Evolutionary conservation across 2,113 vertebrate species (phyloP), one percentile per base, ranked within the genome.

Genomic region (Carassius carassius): DNA sequence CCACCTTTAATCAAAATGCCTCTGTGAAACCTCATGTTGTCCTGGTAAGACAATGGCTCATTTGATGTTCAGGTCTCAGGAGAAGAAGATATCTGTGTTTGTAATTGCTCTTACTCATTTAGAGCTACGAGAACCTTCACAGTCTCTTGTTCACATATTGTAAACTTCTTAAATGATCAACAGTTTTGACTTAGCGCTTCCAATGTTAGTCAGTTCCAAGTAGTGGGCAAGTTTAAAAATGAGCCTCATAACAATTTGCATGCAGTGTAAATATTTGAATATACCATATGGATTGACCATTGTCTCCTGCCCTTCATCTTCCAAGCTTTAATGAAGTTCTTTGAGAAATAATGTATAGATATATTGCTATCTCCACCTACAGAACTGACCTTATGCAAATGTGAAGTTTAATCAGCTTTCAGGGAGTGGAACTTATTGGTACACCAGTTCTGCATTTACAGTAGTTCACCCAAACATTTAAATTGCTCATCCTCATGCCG

Each of bases 121-220:
- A 51, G 49, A 51, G 49, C 23, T 32, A 54, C 8, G 32, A 29
- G 47, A 79, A 44, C 12, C n/a, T 82, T 37, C 35, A 8, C 19
- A 23, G 56, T 44, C 35, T 63, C 77, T 4, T 41, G 32, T 60
- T 54, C 54, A 41, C 9, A 1, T 35, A 16, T 19, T 75, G 21
- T 78, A 78, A 60, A 78, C 76, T 23, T 78, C 56, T 78, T 78
- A 60, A 60, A 62, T 62, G 54, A 58, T 78, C 76, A 58, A n/a
- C 56, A 56, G 12, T 60, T 78, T 21, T 41, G 32, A 37, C 32
- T 78, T 78, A 51, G 49, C 75, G 37, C 49, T 58, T 78, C 29
- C 17, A 58, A 4, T 35, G 32, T 58, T 29, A 56, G 8, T 58
- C 5, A 6, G 76, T 16, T 74, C 21, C 44, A 74, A 49, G 72